Percentiles rank a stretch among this genome's conserved stretches.
Conservation (phyloP, 2,113 vertebrate genomes). For the Orthochromis indermauri region DNA sequence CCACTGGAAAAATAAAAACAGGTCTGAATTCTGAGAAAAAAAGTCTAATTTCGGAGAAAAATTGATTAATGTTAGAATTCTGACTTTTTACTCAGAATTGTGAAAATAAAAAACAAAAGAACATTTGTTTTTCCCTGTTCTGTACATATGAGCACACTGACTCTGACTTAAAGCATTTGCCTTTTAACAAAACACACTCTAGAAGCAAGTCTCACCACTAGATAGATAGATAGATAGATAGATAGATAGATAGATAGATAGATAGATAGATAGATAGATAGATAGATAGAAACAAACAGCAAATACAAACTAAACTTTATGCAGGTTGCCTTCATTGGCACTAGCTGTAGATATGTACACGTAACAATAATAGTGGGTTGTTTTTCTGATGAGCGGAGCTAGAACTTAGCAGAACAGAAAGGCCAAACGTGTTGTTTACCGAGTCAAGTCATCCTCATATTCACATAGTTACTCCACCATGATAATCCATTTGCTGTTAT, state of each 20-base stretch:
- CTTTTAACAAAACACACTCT: neutral
- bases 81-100: neutral
- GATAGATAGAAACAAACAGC: neutral
- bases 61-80: rapidly evolving
- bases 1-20: neutral
- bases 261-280: too few relatives aligned
- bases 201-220: neutral
- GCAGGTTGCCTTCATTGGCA: neutral
- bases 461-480: neutral
- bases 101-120: neutral
- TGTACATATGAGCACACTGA: neutral
- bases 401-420: neutral
- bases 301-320: neutral
- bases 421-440: neutral
- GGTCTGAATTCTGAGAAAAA: neutral
- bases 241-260: neutral
- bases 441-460: neutral
- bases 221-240: neutral
- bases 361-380: neutral
- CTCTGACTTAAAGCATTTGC: neutral
- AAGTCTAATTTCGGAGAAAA: neutral
- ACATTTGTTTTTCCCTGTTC: neutral
- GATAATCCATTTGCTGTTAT: neutral
- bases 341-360: neutral
- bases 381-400: neutral